Conservation (phyloP, 2,113 vertebrate species). For the Gila orcuttii region DNA sequence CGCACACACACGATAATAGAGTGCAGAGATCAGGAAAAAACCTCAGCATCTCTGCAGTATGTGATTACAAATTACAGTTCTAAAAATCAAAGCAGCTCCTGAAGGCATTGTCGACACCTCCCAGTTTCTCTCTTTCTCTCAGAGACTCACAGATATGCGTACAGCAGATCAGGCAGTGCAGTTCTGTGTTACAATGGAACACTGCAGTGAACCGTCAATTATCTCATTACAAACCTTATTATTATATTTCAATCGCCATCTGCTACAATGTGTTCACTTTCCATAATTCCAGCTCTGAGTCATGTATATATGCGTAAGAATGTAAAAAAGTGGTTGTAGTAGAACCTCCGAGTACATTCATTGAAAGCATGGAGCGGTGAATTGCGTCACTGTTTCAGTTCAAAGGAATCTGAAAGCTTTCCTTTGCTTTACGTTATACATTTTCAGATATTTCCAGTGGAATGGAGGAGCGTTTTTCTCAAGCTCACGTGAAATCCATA, state of each 20-base stretch:
- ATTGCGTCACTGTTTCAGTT: neutral
- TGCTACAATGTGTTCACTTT: constrained; percentile 38
- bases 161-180: neutral
- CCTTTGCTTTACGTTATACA: constrained; percentile 22
- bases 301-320: neutral
- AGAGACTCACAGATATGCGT: constrained; percentile 5
- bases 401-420: constrained; percentile 36
- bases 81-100: constrained; percentile 12
- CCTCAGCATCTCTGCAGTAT: neutral
- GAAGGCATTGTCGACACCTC: constrained; percentile 22
- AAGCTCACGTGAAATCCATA: constrained; percentile 32
- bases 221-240: constrained; percentile 54
- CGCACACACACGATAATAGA: constrained; percentile 5
- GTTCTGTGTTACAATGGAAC: constrained; percentile 33
- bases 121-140: constrained; percentile 54
- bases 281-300: constrained; percentile 26
- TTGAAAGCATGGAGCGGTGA: neutral
- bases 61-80: constrained; percentile 12
- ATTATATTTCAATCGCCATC: constrained; percentile 48
- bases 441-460: neutral
- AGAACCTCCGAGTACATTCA: neutral
- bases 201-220: constrained; percentile 48
- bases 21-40: neutral
- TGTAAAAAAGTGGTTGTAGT: constrained; percentile 29
- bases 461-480: constrained; percentile 12